Conservation (phyloP, 30 jellyfish, hydroid and myxozoan genomes). For the Rhopilema esculentum region DNA sequence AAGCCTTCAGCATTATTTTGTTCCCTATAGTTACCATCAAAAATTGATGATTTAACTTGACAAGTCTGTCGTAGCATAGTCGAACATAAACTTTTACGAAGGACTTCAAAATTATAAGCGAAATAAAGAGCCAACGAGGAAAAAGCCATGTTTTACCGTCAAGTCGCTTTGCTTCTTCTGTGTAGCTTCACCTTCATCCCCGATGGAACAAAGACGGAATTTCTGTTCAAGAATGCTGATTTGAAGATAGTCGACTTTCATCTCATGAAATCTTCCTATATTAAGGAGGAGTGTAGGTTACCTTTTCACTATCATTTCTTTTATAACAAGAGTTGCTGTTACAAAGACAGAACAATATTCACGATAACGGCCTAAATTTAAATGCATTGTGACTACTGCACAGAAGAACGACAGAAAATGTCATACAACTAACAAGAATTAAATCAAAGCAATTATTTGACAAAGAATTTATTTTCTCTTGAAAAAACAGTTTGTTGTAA, state of each 20-base stretch:
- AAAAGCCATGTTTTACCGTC: not conserved
- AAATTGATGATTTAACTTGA: constrained; percentile 1
- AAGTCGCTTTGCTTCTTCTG: not conserved
- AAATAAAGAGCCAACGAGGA: not conserved
- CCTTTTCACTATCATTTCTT: too few species aligned
- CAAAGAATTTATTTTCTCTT: too few species aligned
- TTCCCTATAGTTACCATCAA: constrained; percentile 7
- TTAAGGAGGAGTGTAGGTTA: constrained; percentile 33
- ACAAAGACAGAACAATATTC: too few species aligned
- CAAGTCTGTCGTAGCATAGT: too few species aligned
- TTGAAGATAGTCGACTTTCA: constrained; percentile 56
- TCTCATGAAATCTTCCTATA: not conserved
- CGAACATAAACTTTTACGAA: not conserved
- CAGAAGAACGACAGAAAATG: too few species aligned
- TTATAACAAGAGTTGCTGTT: too few species aligned
- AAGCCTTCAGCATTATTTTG: not conserved
- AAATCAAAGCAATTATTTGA: too few species aligned
- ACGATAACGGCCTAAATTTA: too few species aligned
- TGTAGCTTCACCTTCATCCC: not conserved
- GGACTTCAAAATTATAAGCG: not conserved
- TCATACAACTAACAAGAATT: too few species aligned
- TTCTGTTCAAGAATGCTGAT: not conserved
- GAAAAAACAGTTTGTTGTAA: too few species aligned
- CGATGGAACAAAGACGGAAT: not conserved
- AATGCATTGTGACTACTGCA: too few species aligned